Evolutionary conservation across 30 jellyfish, hydroid and myxozoan genomes (phyloP), one percentile per base, ranked within the genome.

Genomic region (Aurelia coerulea): DNA sequence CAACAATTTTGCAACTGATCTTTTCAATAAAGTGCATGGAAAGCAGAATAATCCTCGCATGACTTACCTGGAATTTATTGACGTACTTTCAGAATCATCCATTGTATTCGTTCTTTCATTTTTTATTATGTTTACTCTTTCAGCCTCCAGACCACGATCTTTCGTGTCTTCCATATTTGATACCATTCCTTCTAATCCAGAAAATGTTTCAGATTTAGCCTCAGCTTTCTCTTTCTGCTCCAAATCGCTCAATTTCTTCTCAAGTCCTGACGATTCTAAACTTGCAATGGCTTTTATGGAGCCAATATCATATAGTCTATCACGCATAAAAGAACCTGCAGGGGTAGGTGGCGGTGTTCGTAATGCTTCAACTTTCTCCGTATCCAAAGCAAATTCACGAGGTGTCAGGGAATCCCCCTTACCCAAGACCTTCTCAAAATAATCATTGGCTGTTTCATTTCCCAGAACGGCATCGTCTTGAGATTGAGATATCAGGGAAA

Each of bases 341-440:
- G 90, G 89, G 16, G 90, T 76, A 23, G 88, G 88, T 3, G 86
- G 89, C 10, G 95, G 95, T 1, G 95, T 77, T 17, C 60, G 69
- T 62, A 84, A 39, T 32, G 56, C 58, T 18, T 65, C 52, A 3
- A 41, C 80, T 14, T 33, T 39, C 5, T 66, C 73, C 79, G 19
- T 49, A 15, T 53, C 65, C 42, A 69, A 15, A 9, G 69, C 17
- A 34, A 17, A 67, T 5, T 76, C 71, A 10, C 18, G 32, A 13
- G 95, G 83, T 3, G 81, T 49, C n/a, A 86, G 51, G 59, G 70
- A 41, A 17, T 75, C 86, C n/a, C 86, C 95, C 39, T 66, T 56
- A 10, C 42, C 77, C 15, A 76, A 53, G 32, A 86, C 74, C 64
- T n/a, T 60, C 16, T 66, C 90, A 56, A 77, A 54, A 5, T 23